phyloP scores from a whole-genome alignment of 2,113 vertebrate species.

The Crypturellus undulatus region DNA sequence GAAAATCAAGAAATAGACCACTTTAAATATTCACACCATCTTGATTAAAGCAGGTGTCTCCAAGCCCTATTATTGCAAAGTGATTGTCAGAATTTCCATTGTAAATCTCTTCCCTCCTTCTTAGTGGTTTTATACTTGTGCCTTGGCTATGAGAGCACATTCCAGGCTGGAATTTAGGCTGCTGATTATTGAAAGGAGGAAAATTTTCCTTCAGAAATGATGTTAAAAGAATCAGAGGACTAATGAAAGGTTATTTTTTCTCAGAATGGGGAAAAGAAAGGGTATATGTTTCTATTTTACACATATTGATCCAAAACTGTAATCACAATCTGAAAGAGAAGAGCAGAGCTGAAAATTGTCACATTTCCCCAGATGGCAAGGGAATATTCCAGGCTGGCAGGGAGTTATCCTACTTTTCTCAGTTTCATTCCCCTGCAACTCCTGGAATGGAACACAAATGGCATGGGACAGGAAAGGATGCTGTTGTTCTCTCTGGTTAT shows the following conservation, averaged over 20 bases:
- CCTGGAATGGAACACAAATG: constrained; percentile 20
- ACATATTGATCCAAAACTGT: constrained; percentile 1
- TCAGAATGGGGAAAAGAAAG: neutral
- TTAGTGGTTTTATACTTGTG: constrained; percentile 37
- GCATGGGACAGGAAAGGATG: neutral
- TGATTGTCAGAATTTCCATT: constrained; percentile 73
- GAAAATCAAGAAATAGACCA: constrained; percentile 77
- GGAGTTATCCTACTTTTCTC: neutral
- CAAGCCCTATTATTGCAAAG: constrained; percentile 56
- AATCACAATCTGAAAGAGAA: constrained; percentile 26
- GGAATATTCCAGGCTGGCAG: neutral
- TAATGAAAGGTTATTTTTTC: neutral
- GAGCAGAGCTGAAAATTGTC: constrained; percentile 3
- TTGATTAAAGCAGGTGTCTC: constrained; percentile 76
- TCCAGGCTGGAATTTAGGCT: constrained; percentile 34
- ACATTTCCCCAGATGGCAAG: constrained; percentile 10
- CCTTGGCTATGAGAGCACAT: constrained; percentile 47
- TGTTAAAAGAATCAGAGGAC: neutral
- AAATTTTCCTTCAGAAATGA: constrained; percentile 34
- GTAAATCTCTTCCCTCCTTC: constrained; percentile 64
- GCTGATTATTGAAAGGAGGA: constrained; percentile 13
- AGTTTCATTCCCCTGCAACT: constrained; percentile 16
- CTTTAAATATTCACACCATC: constrained; percentile 77
- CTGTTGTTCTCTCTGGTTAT: neutral
- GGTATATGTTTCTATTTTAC: neutral